Evolutionary conservation across 2,113 vertebrate species (phyloP), one percentile per base, ranked within the genome.

Genomic region (Ceuthmochares aereus): DNA sequence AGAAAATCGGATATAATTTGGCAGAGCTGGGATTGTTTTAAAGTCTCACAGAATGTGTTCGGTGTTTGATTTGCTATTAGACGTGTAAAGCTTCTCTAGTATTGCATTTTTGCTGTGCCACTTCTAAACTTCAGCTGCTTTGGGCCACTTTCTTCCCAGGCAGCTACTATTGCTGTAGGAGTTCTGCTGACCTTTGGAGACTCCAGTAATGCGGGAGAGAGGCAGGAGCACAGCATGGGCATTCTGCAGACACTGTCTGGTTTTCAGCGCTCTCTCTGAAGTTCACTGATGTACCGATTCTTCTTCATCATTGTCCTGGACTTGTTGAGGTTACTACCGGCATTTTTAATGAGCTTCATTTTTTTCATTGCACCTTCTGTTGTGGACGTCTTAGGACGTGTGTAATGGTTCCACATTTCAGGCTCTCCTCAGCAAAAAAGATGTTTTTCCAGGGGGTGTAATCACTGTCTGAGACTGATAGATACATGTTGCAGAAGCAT

Each of bases 301-400:
- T 93, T 83, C 90, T 72, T 95, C 23, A 73, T 94, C 77, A 17
- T 60, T 76, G 66, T 79, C 74, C 62, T 93, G 70, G 30, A 30
- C 87, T 90, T 90, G 74, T 37, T 52, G 67, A 91, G 84, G 43
- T 91, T 90, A 56, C 70, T 94, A 87, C 40, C 67, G 79, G 70
- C 90, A 68, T 95, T 96, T 95, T 91, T 91, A 93, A 94, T 72
- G 78, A 83, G 62, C 64, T 94, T 87, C 70, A 91, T 83, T 96
- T 94, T 49, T 80, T 95, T 94, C 89, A 87, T 95, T 90, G 82
- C 43, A 56, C 90, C 54, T 87, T 91, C 62, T 85, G 78, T 90
- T 83, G 40, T 80, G 75, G 82, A 43, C 67, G 18, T 91, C 78
- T 76, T 76, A 66, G 85, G 90, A 90, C 69, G 21, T 79, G 78